Evolutionary conservation across 2,888 invertebrate species (phyloP), one percentile per base, ranked within the genome.

Genomic region (Micropterix aruncella): DNA sequence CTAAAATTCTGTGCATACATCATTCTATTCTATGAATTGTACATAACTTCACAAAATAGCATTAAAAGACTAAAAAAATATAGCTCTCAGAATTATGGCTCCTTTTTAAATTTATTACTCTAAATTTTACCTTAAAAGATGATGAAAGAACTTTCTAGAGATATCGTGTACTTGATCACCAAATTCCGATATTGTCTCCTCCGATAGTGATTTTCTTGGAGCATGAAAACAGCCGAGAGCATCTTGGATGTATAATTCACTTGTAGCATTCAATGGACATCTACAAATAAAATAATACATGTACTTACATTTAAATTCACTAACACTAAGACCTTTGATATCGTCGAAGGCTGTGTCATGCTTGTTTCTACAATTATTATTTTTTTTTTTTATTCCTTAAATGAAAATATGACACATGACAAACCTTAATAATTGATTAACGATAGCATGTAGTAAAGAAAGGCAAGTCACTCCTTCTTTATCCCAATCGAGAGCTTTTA

Each of bases 141-240:
- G 86, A 58, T 92, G 89, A 59, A 90, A 92, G 67, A 89, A 91
- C 53, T 88, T 73, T 52, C 93, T 71, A 0, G 92, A 91, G 37
- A 94, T 70, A 58, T 88, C 84, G 53, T 83, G 79, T 5, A 92
- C 75, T 58, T 85, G 75, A 59, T 80, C 83, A 38, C 84, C 81
- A 61, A 81, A 90, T 58, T 82, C 80, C 50, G 80, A 75, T 54
- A 81, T 76, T 1, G 80, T 74, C 14, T 80, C 75, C 49, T 78
- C 75, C 44, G 80, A 80, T 39, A 83, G 65, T 1, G 80, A 73
- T 39, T 77, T 70, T 18, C 76, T 70, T 9, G 89, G 81, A 27
- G 77, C 75, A 56, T 87, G 81, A 63, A 82, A 93, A 48, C 84
- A 80, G 27, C 89, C 90, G 16, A 94, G 63, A 7, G 90, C 84